phyloP scores from a whole-genome alignment of 1,140 invertebrate species.

The Ptiloglossa arizonensis region DNA sequence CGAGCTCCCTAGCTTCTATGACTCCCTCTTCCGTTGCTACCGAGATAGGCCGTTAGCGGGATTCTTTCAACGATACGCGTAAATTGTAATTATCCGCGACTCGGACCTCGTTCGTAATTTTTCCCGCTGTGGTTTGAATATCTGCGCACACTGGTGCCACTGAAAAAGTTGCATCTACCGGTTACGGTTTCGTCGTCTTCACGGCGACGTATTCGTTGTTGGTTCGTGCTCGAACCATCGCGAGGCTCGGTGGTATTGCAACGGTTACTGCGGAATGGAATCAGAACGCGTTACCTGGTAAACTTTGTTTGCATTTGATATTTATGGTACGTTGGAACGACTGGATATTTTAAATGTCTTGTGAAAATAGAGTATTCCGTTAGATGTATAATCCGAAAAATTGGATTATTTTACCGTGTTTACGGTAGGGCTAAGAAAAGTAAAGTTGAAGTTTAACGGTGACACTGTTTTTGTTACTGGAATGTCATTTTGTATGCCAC shows the following conservation, averaged over 20 bases:
- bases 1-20: slow-evolving; percentile 31
- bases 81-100: slow-evolving; percentile 64
- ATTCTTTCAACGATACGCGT: slow-evolving; percentile 30
- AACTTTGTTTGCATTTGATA: no score
- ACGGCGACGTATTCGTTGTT: neutral
- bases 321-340: no score
- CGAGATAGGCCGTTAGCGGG: slow-evolving; percentile 15
- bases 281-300: no score
- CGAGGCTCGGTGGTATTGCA: no score
- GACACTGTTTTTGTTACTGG: no score
- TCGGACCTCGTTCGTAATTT: slow-evolving; percentile 25
- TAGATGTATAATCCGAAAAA: no score
- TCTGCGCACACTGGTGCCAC: neutral
- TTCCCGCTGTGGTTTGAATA: slow-evolving; percentile 10
- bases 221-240: neutral
- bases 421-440: no score
- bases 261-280: neutral
- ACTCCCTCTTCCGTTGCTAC: slow-evolving; percentile 47
- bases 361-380: no score
- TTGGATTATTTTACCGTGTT: no score
- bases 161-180: neutral
- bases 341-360: no score
- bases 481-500: no score
- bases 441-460: no score
- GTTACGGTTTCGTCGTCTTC: neutral